A percentile compares a stretch with the other conserved stretches of the same genome.
These are phyloP conservation scores for Drosophila lacicola DNA, from an alignment of 2,888 invertebrate species.

Conservation along the genomic window DNA sequence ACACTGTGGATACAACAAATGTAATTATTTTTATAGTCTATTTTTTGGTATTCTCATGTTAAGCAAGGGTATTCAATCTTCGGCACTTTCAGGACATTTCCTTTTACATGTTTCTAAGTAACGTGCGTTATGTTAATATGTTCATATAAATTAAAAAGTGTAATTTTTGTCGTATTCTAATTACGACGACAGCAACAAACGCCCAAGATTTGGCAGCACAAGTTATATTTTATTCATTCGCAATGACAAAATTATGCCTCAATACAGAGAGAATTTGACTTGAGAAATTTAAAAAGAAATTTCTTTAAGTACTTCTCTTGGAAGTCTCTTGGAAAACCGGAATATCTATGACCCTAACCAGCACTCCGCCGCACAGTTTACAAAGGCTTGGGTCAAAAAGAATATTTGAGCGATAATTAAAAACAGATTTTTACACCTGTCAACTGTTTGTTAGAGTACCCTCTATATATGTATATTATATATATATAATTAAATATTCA, in stretches of 20 bases:
- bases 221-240: slow-evolving; percentile 12
- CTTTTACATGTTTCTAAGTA: not conserved
- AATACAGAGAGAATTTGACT: not conserved
- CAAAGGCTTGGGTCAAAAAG: too few species aligned
- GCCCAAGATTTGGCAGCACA: not conserved
- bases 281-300: not conserved
- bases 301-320: not conserved
- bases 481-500: too few species aligned
- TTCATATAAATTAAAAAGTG: not conserved
- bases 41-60: too few species aligned
- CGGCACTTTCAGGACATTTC: not conserved
- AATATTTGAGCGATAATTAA: too few species aligned
- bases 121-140: not conserved
- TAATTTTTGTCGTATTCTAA: slow-evolving; percentile 9
- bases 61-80: not conserved
- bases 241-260: not conserved
- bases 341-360: too few species aligned
- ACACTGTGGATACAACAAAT: too few species aligned
- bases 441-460: too few species aligned
- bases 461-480: too few species aligned
- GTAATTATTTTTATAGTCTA: too few species aligned
- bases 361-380: too few species aligned
- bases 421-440: too few species aligned
- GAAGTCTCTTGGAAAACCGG: too few species aligned
- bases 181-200: slow-evolving; percentile 6